Evolutionary conservation across 2,888 invertebrate genomes (phyloP).

Genomic region (Incurvaria masculella): DNA sequence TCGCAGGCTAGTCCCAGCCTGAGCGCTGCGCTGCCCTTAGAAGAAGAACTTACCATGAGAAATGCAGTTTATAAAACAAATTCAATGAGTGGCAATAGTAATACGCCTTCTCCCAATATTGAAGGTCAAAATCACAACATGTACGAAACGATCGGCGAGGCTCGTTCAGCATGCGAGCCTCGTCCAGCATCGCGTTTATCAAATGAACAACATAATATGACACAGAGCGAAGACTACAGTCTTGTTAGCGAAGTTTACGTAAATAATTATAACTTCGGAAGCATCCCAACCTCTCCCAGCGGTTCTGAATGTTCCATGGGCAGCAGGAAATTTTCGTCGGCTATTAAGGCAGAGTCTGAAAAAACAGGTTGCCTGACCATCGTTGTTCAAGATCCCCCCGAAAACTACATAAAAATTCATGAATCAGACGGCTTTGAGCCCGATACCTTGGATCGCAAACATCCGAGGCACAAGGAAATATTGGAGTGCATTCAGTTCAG

Average conservation of each 20-base stretch:
- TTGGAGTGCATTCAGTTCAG: slow-evolving; percentile 31
- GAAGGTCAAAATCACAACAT: slow-evolving; percentile 33
- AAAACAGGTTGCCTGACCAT: slow-evolving; percentile 81
- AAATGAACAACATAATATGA: slow-evolving; percentile 17
- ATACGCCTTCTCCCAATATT: slow-evolving; percentile 42
- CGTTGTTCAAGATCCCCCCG: slow-evolving; percentile 78
- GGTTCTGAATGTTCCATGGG: slow-evolving; percentile 58
- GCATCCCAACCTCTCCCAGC: slow-evolving; percentile 56
- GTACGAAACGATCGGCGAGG: slow-evolving; percentile 40
- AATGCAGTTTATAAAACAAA: slow-evolving; percentile 68
- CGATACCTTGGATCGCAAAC: slow-evolving; percentile 80
- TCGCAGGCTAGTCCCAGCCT: slow-evolving; percentile 72
- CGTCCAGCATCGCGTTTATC: too few species aligned
- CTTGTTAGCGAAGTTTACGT: slow-evolving; percentile 77
- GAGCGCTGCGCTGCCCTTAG: slow-evolving; percentile 70
- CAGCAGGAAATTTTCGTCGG: slow-evolving; percentile 54
- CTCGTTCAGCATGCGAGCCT: not conserved
- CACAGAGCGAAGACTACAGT: slow-evolving; percentile 57
- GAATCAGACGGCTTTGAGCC: slow-evolving; percentile 85
- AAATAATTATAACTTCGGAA: slow-evolving; percentile 66
- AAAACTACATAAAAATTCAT: slow-evolving; percentile 70
- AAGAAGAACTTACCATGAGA: slow-evolving; percentile 76
- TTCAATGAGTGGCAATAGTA: slow-evolving; percentile 54
- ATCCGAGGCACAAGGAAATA: slow-evolving; percentile 44
- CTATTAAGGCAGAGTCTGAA: slow-evolving; percentile 50